phyloP scores from a whole-genome alignment of 2,113 vertebrate species.

The Halichoeres trimaculatus region DNA sequence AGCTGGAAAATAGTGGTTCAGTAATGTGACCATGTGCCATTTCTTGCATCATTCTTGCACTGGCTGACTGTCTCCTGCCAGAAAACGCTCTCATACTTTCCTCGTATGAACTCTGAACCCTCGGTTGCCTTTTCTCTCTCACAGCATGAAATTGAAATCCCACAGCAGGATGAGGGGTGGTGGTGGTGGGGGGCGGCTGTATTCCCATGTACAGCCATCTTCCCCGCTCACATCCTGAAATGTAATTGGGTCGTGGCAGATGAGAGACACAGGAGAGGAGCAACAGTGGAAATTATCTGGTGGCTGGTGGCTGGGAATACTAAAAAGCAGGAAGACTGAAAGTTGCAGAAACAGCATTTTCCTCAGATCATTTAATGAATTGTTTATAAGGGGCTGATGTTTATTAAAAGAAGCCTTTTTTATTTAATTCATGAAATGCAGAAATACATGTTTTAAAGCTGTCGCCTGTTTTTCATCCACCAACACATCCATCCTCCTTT shows the following conservation, averaged over 20 bases:
- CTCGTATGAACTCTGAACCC: conserved; percentile 71
- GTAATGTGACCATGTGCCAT: conserved; percentile 6
- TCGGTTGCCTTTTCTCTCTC: conserved; percentile 51
- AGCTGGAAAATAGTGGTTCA: conserved; percentile 9
- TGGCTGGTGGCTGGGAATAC: conserved; percentile 41
- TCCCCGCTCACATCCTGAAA: conserved; percentile 55
- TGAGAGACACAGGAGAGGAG: conserved; percentile 48
- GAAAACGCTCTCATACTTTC: conserved; percentile 39
- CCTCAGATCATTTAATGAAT: background rate
- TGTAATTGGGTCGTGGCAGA: conserved; percentile 58
- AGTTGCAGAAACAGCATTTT: background rate
- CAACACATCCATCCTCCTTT: background rate
- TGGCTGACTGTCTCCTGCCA: conserved; percentile 4
- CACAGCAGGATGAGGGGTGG: conserved; percentile 15
- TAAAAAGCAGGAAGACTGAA: conserved; percentile 26
- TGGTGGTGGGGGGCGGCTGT: background rate
- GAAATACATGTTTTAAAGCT: too few relatives aligned
- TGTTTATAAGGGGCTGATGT: too few relatives aligned
- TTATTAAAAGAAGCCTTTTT: too few relatives aligned
- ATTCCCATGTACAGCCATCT: conserved; percentile 56
- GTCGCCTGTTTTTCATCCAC: too few relatives aligned
- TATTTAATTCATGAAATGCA: too few relatives aligned
- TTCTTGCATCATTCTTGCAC: conserved; percentile 34
- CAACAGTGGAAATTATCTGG: conserved; percentile 50
- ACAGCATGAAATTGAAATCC: conserved; percentile 69